phyloP scores from a whole-genome alignment of 2,113 vertebrate species.

The Carlito syrichta region DNA sequence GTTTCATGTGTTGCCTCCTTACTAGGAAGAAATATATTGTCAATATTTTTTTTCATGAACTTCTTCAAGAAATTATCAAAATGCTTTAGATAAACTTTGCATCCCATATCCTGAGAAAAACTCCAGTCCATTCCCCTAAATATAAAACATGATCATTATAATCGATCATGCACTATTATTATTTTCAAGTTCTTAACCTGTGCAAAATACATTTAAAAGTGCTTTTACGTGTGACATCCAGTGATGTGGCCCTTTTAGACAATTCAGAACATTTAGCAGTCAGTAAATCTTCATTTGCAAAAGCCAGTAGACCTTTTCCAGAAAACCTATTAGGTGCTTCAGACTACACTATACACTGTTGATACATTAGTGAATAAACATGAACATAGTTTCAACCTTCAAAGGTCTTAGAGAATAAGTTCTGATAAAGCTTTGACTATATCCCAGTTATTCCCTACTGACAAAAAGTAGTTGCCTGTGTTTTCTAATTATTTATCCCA shows the following conservation, averaged over 20 bases:
- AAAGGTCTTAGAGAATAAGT: not conserved
- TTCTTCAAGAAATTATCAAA: conserved; percentile 26
- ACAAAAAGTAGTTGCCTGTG: not conserved
- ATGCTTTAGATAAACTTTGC: not conserved
- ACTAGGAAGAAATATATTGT: not conserved
- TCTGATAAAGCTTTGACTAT: too few relatives aligned
- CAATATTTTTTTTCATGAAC: not conserved
- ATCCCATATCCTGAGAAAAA: not conserved
- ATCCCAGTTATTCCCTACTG: not conserved
- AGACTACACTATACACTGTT: not conserved
- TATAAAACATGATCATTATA: not conserved
- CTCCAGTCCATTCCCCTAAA: not conserved
- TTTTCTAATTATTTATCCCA: not conserved
- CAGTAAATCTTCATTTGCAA: not conserved
- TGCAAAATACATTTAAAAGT: not conserved
- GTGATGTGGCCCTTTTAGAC: not conserved
- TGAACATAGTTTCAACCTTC: not conserved
- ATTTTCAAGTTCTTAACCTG: not conserved
- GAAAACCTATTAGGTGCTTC: not conserved
- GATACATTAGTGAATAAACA: not conserved
- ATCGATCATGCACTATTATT: not conserved
- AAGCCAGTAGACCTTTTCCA: not conserved
- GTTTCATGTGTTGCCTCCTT: not conserved
- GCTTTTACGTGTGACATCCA: not conserved
- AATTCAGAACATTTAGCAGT: not conserved